A percentile compares a stretch with the other conserved stretches of the same genome.
Evolutionary conservation across 2,113 vertebrate genomes (phyloP).

Genomic region (Hirundichthys speculiger): DNA sequence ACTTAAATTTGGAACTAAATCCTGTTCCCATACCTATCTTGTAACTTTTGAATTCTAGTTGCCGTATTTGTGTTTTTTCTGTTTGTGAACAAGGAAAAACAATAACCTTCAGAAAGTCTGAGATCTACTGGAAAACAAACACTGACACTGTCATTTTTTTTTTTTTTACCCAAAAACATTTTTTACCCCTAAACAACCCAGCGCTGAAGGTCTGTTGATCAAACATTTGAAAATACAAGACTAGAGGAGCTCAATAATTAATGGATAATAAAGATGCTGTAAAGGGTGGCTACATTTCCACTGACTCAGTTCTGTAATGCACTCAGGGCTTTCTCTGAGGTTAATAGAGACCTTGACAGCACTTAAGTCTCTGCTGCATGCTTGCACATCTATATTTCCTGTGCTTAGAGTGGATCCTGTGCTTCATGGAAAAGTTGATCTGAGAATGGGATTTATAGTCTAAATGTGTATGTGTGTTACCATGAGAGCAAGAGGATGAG

Average conservation of each 20-base stretch:
- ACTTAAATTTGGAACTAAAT: too few species aligned
- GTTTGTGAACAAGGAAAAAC: too few species aligned
- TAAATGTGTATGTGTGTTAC: slow-evolving; percentile 19
- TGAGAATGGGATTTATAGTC: slow-evolving; percentile 20
- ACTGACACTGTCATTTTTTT: background rate
- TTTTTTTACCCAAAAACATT: slow-evolving; percentile 5
- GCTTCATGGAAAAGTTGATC: slow-evolving; percentile 55
- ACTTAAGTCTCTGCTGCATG: slow-evolving; percentile 39
- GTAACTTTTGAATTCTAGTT: too few species aligned
- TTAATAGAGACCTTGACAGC: slow-evolving; percentile 71
- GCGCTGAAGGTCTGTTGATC: slow-evolving; percentile 1
- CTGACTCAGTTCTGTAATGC: slow-evolving; percentile 47
- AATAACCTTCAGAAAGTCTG: too few species aligned
- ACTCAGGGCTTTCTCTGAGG: slow-evolving; percentile 43
- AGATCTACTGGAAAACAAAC: background rate
- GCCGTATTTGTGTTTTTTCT: too few species aligned
- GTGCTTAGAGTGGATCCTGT: slow-evolving; percentile 25
- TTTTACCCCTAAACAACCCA: background rate
- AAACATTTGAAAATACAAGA: slow-evolving; percentile 24
- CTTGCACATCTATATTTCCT: slow-evolving; percentile 46
- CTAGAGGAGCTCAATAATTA: slow-evolving; percentile 31
- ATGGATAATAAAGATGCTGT: slow-evolving; percentile 46
- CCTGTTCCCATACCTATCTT: too few species aligned
- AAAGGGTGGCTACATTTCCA: slow-evolving; percentile 44
- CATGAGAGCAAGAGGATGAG: slow-evolving; percentile 23